Evolutionary conservation across 2,888 invertebrate species (phyloP).

Genomic region (Ormia ochracea): DNA sequence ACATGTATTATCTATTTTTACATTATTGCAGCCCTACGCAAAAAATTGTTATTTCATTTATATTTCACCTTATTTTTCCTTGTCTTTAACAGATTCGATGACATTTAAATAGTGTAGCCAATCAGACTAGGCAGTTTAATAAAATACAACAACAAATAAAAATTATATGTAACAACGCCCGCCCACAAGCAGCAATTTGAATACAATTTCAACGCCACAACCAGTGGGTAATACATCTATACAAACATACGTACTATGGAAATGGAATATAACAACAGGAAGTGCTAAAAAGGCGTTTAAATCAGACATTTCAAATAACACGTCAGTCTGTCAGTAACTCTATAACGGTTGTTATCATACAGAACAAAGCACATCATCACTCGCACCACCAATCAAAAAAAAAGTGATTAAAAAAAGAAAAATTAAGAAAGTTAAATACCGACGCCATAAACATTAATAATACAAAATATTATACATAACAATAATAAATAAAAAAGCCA

Average conservation of each 20-base stretch:
- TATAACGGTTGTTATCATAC: constrained; percentile 57
- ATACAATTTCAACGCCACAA: constrained; percentile 22
- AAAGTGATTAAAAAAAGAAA: no score
- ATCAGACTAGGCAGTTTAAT: constrained; percentile 33
- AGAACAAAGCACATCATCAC: constrained; percentile 30
- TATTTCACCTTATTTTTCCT: neutral
- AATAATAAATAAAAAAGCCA: neutral
- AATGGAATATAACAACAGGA: constrained; percentile 33
- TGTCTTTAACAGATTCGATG: constrained; percentile 35
- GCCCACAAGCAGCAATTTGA: constrained; percentile 37
- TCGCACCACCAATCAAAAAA: constrained; percentile 42
- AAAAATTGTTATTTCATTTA: no score
- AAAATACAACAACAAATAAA: constrained; percentile 4
- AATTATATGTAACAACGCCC: constrained; percentile 49
- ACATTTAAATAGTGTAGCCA: constrained; percentile 38
- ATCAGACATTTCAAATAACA: constrained; percentile 58
- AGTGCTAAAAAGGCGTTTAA: constrained; percentile 60
- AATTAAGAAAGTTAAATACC: neutral
- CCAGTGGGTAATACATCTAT: constrained; percentile 6
- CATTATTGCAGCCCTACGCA: constrained; percentile 3
- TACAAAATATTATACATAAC: neutral
- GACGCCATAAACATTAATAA: constrained; percentile 36
- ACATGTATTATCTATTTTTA: neutral
- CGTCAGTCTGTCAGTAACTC: constrained; percentile 57
- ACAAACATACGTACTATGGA: no score